A percentile compares a stretch with the other conserved stretches of the same genome.
phyloP scores from a whole-genome alignment of 1,140 invertebrate genomes.

The Penaeus vannamei region DNA sequence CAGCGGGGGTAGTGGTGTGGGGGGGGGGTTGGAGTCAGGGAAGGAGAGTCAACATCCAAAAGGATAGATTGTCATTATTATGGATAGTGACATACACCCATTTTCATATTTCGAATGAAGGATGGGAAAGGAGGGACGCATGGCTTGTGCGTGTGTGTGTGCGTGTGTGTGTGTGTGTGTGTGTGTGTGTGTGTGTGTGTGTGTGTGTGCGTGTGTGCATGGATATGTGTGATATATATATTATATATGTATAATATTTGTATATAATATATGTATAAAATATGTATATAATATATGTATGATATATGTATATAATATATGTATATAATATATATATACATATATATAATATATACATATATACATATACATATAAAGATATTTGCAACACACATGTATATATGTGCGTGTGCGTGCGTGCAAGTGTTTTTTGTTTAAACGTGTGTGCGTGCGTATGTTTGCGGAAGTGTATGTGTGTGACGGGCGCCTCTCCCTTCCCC shows the following conservation, averaged over 20 bases:
- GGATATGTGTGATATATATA: not conserved
- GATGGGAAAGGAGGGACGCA: not conserved
- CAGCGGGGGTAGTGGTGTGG: too few relatives aligned
- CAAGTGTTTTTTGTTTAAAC: not conserved
- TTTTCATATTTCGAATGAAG: too few relatives aligned
- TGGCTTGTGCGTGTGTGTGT: not conserved
- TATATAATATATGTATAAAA: too few relatives aligned
- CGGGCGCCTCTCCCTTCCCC: not conserved
- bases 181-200: slow-evolving; percentile 4
- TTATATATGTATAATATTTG: too few relatives aligned
- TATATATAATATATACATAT: slow-evolving; percentile 20
- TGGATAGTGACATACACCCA: too few relatives aligned
- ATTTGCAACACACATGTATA: not conserved
- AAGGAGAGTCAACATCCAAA: too few relatives aligned
- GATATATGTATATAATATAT: slow-evolving; percentile 5
- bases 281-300: too few relatives aligned
- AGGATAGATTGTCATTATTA: too few relatives aligned
- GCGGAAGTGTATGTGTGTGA: not conserved
- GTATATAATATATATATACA: slow-evolving; percentile 1
- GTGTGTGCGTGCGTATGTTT: not conserved
- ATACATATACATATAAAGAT: not conserved
- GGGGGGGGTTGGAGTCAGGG: too few relatives aligned
- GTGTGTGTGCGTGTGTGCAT: not conserved
- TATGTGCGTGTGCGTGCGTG: not conserved
- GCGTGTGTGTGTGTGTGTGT: not conserved